These are phyloP conservation scores for Shinisaurus crocodilurus DNA, from an alignment of 2,113 vertebrate species.

Conservation along the genomic window DNA sequence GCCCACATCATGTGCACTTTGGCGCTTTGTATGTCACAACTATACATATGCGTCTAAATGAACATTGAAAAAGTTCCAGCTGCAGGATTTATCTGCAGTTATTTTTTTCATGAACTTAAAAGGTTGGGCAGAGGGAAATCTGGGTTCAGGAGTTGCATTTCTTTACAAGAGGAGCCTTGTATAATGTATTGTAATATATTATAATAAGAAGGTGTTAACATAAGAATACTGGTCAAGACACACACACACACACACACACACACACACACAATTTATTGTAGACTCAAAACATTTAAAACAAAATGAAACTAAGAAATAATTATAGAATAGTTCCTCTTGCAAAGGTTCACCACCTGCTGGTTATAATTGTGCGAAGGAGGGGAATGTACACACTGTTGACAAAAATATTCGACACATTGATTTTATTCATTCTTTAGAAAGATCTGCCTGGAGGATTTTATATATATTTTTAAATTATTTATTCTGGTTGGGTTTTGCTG, in stretches of 20 bases:
- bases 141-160: background rate
- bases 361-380: background rate
- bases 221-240: background rate
- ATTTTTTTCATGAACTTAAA: background rate
- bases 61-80: too few relatives aligned
- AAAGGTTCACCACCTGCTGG: background rate
- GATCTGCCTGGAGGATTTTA: background rate
- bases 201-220: background rate
- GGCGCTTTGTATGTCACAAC: too few relatives aligned
- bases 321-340: too few relatives aligned
- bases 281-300: too few relatives aligned
- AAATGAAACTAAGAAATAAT: too few relatives aligned
- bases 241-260: too few relatives aligned
- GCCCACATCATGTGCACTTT: too few relatives aligned
- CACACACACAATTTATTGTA: too few relatives aligned
- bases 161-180: background rate
- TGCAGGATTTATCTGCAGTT: background rate
- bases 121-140: background rate
- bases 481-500: background rate
- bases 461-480: background rate
- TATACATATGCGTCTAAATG: too few relatives aligned
- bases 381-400: background rate
- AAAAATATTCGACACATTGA: background rate
- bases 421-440: background rate
- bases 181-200: background rate